Percentiles rank a stretch among this genome's conserved stretches.
Evolutionary conservation across 2,797 vertebrate species (phyloP).

Genomic region (Potorous gilbertii): DNA sequence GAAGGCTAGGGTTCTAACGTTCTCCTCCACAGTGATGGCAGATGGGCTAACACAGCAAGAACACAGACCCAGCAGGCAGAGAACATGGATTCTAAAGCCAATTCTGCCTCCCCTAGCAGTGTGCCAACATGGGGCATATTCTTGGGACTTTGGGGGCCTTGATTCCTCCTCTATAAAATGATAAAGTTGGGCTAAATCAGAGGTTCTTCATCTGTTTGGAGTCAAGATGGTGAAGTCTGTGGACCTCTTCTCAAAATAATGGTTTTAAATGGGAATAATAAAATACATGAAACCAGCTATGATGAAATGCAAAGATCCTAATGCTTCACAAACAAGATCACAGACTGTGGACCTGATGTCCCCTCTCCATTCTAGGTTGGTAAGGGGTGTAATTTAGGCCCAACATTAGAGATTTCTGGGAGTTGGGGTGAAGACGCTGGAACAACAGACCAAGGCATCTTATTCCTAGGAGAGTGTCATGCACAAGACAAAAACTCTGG

Average conservation of each 20-base stretch:
- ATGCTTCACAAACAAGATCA: background rate
- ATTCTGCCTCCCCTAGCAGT: background rate
- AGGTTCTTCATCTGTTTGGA: background rate
- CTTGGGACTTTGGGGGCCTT: background rate
- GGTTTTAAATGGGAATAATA: background rate
- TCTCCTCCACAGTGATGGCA: background rate
- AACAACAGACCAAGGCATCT: slow-evolving; percentile 10
- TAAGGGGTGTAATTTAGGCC: background rate
- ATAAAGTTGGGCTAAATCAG: background rate
- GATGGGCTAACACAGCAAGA: background rate
- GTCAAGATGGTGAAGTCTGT: background rate
- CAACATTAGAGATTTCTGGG: background rate
- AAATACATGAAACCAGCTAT: background rate
- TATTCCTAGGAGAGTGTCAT: background rate
- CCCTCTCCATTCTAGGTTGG: background rate
- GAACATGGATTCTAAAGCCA: background rate
- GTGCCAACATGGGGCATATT: background rate
- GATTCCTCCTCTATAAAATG: background rate
- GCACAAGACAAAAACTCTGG: slow-evolving; percentile 18
- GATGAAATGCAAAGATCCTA: background rate
- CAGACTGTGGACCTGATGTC: background rate
- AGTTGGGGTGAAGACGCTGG: background rate
- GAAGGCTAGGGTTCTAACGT: background rate
- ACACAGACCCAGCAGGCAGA: background rate
- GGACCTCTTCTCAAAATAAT: background rate